Conservation (phyloP, 2,113 vertebrate species). For the Gorilla gorilla region DNA sequence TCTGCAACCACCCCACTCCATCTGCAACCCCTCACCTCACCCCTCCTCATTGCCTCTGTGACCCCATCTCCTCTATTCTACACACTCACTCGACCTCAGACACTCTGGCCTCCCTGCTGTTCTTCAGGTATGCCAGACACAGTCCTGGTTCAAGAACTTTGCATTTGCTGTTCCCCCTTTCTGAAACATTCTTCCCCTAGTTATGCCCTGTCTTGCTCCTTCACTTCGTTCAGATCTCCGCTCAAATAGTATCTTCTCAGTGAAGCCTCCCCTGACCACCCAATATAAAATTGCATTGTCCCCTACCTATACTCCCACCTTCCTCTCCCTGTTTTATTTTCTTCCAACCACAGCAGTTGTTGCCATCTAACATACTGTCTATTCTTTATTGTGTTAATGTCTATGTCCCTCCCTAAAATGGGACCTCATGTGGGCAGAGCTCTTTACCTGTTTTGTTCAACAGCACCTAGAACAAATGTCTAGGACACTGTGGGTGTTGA, state of each 20-base stretch:
- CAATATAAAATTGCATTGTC: not conserved
- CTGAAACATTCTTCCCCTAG: not conserved
- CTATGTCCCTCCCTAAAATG: not conserved
- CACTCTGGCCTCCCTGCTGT: not conserved
- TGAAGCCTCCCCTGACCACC: not conserved
- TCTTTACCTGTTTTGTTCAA: not conserved
- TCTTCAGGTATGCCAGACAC: not conserved
- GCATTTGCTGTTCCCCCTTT: not conserved
- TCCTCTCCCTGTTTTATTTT: not conserved
- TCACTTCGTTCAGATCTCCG: not conserved
- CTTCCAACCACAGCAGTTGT: not conserved
- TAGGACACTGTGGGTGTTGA: not conserved
- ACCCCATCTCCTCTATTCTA: not conserved
- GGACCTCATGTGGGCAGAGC: not conserved
- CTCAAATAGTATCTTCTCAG: not conserved
- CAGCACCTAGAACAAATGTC: not conserved
- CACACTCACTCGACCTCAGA: not conserved
- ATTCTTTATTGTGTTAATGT: not conserved
- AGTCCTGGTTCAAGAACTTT: not conserved
- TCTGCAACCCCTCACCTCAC: not conserved
- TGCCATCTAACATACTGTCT: not conserved
- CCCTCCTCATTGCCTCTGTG: not conserved
- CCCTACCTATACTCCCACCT: not conserved
- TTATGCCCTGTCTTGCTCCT: not conserved
- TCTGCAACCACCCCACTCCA: not conserved